Evolutionary conservation across 2,888 invertebrate species (phyloP), one percentile per base, ranked within the genome.

Genomic region (Cheilosia variabilis): DNA sequence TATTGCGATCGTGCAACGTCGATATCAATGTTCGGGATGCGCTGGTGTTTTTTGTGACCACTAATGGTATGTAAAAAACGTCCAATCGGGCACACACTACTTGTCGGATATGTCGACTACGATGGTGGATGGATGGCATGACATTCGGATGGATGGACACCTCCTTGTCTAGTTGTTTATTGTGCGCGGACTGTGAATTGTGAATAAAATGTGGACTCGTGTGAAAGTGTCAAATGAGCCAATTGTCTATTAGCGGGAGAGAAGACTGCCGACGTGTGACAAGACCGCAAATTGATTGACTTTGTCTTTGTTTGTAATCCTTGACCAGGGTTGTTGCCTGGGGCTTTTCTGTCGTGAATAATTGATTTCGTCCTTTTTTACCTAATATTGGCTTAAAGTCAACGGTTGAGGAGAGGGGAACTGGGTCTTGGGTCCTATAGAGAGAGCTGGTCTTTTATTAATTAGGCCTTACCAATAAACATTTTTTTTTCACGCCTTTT

Each of bases 61-160:
- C 57, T 50, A 68, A 78, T 79, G 68, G 73, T 58, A 79, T 78
- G 73, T 37, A 79, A 78, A 68, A 66, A 50, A 52, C 58, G 55
- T 24, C 19, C 34, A 34, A 41, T 57, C 73, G 73, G 41, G 65
- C 57, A 71, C 55, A 69, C 57, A 31, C 72, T 50, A 17, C 75
- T 76, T 84, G 84, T 80, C 84, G 84, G 84, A 84, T 84, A 55
- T 84, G 75, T 84, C 75, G 55, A 66, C 50, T 22, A 31, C 53
- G 60, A 66, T 60, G 69, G 69, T 27, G 24, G 69, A 65, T 79
- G 68, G 62, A 78, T 79, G 68, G 27, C 27, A 27, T 27, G 27
- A 27, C 27, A 27, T 6, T 27, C 27, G 27, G 75, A 80, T 80
- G 71, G 75, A 75, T 27, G 27, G 27, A 31, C 71, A 76, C 60